phyloP scores from a whole-genome alignment of 2,888 invertebrate genomes.

The Chrysolina haemoptera region DNA sequence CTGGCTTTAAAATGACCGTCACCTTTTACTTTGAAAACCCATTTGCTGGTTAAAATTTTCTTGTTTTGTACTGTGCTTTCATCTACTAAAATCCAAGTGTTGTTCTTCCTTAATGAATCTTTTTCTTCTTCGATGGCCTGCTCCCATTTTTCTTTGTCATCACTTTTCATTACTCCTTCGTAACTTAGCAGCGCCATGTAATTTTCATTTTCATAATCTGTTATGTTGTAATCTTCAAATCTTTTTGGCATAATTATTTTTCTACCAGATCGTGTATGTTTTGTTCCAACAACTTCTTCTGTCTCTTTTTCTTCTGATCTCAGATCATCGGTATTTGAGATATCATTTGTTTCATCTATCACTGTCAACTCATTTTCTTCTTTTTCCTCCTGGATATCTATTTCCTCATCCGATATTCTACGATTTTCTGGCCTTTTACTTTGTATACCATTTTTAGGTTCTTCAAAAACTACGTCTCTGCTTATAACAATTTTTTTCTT shows the following conservation, averaged over 20 bases:
- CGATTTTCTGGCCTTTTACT: no score
- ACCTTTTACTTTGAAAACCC: background rate
- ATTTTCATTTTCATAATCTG: background rate
- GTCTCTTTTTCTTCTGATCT: no score
- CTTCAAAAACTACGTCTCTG: background rate
- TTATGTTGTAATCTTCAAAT: background rate
- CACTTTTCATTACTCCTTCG: background rate
- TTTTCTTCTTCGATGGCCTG: conserved; percentile 10
- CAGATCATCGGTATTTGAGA: no score
- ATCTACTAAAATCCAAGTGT: conserved; percentile 1
- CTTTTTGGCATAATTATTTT: no score
- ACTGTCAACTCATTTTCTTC: no score
- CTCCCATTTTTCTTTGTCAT: background rate
- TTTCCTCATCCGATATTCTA: no score
- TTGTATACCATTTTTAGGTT: background rate
- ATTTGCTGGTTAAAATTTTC: background rate
- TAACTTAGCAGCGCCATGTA: background rate
- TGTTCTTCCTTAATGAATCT: conserved; percentile 3
- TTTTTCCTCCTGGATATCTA: no score
- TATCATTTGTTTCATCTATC: no score
- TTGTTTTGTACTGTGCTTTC: background rate
- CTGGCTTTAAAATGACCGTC: background rate
- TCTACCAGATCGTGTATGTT: no score
- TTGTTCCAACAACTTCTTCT: no score
- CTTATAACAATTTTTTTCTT: conserved; percentile 18